A percentile compares a stretch with the other conserved stretches of the same genome.
These are phyloP conservation scores for Heptranchias perlo DNA, from an alignment of 2,113 vertebrate genomes.

Conservation along the genomic window DNA sequence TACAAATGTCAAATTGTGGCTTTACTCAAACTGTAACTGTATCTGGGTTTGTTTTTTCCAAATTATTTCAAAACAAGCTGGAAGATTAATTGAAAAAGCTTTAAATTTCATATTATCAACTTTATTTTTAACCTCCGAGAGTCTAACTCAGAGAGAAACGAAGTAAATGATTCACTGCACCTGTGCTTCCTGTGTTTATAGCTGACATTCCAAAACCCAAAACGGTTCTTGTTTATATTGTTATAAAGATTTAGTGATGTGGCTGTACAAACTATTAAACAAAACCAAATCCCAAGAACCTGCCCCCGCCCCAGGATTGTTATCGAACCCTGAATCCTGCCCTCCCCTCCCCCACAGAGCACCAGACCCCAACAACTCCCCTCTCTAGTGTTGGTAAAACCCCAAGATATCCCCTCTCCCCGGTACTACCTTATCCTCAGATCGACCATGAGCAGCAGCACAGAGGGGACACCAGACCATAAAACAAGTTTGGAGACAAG, in stretches of 20 bases:
- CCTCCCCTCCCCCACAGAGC: too few relatives aligned
- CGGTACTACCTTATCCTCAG: not conserved
- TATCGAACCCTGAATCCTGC: not conserved
- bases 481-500: not conserved
- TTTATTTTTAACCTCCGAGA: not conserved
- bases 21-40: not conserved
- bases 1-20: not conserved
- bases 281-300: not conserved
- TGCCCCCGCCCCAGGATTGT: not conserved
- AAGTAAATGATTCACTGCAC: not conserved
- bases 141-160: not conserved
- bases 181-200: not conserved
- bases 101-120: not conserved
- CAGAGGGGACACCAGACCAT: not conserved
- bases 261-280: not conserved
- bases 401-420: not conserved
- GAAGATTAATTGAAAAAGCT: not conserved
- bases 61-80: not conserved
- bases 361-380: too few relatives aligned
- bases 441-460: not conserved
- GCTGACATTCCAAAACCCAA: not conserved
- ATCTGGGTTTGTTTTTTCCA: not conserved
- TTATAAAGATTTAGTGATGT: not conserved
- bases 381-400: too few relatives aligned
- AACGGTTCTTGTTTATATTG: not conserved